Evolutionary conservation across 2,888 invertebrate genomes (phyloP).

Genomic region (Lepas anatifera): DNA sequence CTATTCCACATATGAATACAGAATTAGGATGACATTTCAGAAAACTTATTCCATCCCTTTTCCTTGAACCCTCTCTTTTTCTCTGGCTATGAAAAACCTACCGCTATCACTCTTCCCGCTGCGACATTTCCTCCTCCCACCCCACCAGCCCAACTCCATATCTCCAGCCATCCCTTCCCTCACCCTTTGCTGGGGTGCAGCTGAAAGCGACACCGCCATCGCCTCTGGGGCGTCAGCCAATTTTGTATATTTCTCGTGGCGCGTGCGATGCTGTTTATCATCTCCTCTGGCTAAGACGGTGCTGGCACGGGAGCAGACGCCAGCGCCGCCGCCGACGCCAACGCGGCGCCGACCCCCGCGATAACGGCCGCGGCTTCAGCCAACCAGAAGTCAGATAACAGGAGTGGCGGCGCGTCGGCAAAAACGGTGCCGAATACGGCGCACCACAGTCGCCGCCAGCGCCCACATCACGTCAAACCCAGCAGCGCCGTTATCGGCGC

Average conservation of each 20-base stretch:
- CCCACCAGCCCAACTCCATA: neutral
- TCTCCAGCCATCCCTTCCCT: neutral
- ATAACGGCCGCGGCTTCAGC: neutral
- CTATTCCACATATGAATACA: too few relatives aligned
- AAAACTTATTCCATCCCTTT: too few relatives aligned
- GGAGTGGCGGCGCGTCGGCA: neutral
- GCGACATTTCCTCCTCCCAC: too few relatives aligned
- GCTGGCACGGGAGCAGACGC: neutral
- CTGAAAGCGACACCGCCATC: too few relatives aligned
- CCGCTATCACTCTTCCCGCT: too few relatives aligned
- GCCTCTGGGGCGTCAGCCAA: neutral
- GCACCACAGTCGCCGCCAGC: neutral
- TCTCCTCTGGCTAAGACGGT: neutral
- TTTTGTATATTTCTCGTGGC: neutral
- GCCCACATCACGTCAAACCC: neutral
- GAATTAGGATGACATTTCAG: too few relatives aligned
- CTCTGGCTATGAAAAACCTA: too few relatives aligned
- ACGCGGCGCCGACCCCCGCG: neutral
- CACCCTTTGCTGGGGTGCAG: too few relatives aligned
- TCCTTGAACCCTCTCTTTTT: too few relatives aligned
- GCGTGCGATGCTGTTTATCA: neutral
- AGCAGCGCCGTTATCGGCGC: neutral
- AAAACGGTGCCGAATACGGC: neutral
- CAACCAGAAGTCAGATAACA: conserved; percentile 8
- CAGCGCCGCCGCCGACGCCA: neutral